phyloP scores from a whole-genome alignment of 2,888 invertebrate genomes.

The Ornithoptera priamus region DNA sequence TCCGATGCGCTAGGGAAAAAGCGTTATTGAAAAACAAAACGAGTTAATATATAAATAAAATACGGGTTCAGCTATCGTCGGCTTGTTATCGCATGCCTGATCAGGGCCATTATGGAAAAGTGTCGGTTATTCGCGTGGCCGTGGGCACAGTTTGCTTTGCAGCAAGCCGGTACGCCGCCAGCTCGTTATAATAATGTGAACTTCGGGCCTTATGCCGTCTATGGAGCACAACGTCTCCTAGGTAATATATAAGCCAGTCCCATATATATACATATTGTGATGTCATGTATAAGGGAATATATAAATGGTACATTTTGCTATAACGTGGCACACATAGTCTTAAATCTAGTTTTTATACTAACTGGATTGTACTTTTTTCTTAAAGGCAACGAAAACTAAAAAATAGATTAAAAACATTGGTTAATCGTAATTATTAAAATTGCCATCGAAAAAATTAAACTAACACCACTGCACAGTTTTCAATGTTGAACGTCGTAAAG shows the following conservation, averaged over 20 bases:
- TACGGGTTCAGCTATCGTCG: constrained; percentile 80
- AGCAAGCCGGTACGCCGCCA: constrained; percentile 65
- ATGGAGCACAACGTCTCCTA: constrained; percentile 52
- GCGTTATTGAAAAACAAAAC: constrained; percentile 78
- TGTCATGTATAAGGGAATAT: no score
- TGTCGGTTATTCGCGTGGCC: constrained; percentile 71
- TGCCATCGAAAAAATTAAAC: constrained; percentile 11
- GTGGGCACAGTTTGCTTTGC: constrained; percentile 77
- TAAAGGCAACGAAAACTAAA: neutral
- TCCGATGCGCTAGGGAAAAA: constrained; percentile 71
- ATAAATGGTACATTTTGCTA: no score
- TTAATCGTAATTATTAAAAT: no score
- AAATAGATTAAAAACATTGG: constrained; percentile 16
- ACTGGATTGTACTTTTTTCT: neutral
- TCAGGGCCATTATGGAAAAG: constrained; percentile 74
- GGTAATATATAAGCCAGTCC: neutral
- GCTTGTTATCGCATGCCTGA: constrained; percentile 80
- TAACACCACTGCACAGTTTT: constrained; percentile 48
- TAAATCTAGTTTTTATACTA: neutral
- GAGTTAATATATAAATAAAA: constrained; percentile 79
- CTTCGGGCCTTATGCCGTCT: constrained; percentile 74
- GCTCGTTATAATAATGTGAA: constrained; percentile 81
- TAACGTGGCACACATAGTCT: neutral
- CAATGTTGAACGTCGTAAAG: constrained; percentile 62
- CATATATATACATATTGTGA: no score